phyloP scores from a whole-genome alignment of 1,140 invertebrate genomes.

The Delia radicum region DNA sequence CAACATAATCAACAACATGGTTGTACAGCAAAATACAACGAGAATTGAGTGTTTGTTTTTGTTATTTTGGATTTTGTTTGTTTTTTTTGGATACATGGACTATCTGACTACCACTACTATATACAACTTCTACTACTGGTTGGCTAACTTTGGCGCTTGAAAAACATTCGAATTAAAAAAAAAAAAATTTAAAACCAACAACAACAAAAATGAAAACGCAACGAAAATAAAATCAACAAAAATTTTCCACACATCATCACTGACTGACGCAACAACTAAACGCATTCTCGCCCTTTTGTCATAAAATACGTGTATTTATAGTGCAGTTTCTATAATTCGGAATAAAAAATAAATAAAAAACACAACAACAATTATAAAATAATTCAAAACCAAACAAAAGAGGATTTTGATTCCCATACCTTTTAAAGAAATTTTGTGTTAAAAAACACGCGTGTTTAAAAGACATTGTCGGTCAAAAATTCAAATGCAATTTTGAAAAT shows the following conservation, averaged over 20 bases:
- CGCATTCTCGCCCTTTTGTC: background rate
- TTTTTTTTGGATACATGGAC: background rate
- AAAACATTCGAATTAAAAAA: background rate
- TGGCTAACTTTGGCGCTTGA: constrained; percentile 16
- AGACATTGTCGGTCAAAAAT: background rate
- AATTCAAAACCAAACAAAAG: background rate
- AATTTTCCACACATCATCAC: constrained; percentile 49
- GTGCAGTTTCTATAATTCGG: background rate
- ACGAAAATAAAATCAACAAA: constrained; percentile 45
- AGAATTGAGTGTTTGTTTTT: constrained; percentile 4
- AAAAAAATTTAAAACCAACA: background rate
- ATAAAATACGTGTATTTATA: background rate
- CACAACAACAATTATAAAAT: background rate
- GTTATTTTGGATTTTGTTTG: background rate
- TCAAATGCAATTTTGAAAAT: too few relatives aligned
- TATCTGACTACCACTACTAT: background rate
- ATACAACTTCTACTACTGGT: background rate
- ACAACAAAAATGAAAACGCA: constrained; percentile 1
- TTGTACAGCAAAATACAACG: background rate
- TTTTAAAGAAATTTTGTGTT: too few relatives aligned
- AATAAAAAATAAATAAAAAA: background rate
- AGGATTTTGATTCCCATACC: background rate
- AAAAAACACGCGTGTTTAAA: too few relatives aligned
- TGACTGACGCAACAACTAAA: constrained; percentile 24
- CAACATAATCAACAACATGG: background rate